phyloP scores from a whole-genome alignment of 2,797 vertebrate genomes.

The Hypotaenidia philippensis region DNA sequence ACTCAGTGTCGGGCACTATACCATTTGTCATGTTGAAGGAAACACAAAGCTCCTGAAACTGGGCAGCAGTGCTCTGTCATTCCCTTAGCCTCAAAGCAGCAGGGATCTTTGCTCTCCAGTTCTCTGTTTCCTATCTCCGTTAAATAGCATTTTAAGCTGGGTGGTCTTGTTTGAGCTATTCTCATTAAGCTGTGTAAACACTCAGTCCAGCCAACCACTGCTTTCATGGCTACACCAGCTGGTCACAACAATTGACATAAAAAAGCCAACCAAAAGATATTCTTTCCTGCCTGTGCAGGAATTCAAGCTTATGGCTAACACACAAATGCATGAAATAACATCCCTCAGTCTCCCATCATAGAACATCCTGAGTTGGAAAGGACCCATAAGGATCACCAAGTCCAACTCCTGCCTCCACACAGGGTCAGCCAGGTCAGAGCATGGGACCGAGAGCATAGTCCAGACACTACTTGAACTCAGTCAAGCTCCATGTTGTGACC shows the following conservation, averaged over 20 bases:
- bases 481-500: no score
- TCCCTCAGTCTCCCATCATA: neutral
- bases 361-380: no score
- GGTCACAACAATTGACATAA: neutral
- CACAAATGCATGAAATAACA: neutral
- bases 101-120: neutral
- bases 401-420: no score
- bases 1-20: neutral
- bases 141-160: neutral
- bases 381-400: no score
- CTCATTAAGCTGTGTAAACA: conserved; percentile 18
- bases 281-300: neutral
- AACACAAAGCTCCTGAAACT: neutral
- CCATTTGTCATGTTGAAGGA: neutral
- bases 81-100: neutral
- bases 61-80: neutral
- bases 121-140: neutral
- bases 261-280: neutral
- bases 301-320: neutral
- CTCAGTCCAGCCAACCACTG: neutral
- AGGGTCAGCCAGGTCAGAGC: no score
- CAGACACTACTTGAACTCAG: no score
- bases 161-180: conserved; percentile 12
- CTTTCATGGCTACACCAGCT: neutral
- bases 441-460: no score